Conservation (phyloP, 2,113 vertebrate species). For the Sisor rabdophorus region DNA sequence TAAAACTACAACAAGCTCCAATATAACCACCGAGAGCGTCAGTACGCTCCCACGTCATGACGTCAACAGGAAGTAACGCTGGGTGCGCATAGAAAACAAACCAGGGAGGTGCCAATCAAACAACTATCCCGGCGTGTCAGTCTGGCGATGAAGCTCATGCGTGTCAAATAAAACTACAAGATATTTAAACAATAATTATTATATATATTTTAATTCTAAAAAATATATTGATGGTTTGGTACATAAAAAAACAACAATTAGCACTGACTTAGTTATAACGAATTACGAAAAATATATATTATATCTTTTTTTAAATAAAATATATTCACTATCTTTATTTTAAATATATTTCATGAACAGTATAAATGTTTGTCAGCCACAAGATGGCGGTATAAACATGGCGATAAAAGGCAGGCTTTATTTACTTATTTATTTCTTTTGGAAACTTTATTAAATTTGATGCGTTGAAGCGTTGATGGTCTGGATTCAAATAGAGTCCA, state of each 20-base stretch:
- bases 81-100: slow-evolving; percentile 4
- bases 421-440: background rate
- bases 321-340: too few species aligned
- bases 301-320: too few species aligned
- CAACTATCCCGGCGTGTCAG: background rate
- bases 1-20: background rate
- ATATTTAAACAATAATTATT: too few species aligned
- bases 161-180: background rate
- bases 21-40: background rate
- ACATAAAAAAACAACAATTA: too few species aligned
- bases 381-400: slow-evolving; percentile 15
- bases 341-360: too few species aligned
- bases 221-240: too few species aligned
- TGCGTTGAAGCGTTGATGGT: background rate
- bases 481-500: background rate
- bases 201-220: too few species aligned
- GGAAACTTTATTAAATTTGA: background rate
- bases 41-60: slow-evolving; percentile 31
- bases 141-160: too few species aligned
- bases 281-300: too few species aligned
- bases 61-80: slow-evolving; percentile 49
- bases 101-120: slow-evolving; percentile 26
- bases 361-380: background rate
- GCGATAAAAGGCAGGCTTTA: background rate
- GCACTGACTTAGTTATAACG: too few species aligned